These are phyloP conservation scores for Anhinga rufa DNA, from an alignment of 2,113 vertebrate species.

Conservation along the genomic window DNA sequence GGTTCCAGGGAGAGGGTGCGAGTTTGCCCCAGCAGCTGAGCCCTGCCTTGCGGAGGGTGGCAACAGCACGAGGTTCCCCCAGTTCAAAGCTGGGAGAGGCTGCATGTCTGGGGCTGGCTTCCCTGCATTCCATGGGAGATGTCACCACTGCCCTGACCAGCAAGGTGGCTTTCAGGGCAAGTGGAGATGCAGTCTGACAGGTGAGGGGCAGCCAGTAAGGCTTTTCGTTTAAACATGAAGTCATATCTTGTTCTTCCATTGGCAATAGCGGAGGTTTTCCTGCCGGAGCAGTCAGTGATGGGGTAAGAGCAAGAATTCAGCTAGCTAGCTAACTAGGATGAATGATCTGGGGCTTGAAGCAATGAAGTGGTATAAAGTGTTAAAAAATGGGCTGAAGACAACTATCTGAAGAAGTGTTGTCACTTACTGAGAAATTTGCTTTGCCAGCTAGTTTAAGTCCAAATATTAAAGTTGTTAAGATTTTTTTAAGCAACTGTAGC, in stretches of 20 bases:
- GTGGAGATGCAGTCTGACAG: neutral
- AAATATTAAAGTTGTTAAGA: conserved; percentile 34
- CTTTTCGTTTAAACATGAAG: neutral
- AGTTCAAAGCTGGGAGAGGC: neutral
- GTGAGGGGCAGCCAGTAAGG: neutral
- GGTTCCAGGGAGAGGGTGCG: neutral
- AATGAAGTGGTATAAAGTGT: conserved; percentile 16
- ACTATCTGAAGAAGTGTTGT: conserved; percentile 35
- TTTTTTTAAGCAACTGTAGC: neutral
- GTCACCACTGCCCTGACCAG: neutral
- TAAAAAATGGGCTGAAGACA: conserved; percentile 51
- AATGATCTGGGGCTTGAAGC: neutral
- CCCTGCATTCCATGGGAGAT: neutral
- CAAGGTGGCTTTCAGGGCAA: neutral
- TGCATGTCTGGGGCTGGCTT: neutral
- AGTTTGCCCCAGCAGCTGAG: neutral
- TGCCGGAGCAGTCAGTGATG: neutral
- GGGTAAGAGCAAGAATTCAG: neutral
- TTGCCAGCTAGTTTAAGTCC: conserved; percentile 25
- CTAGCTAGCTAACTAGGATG: neutral
- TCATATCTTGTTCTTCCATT: neutral
- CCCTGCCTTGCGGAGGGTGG: neutral
- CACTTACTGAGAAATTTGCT: conserved; percentile 34
- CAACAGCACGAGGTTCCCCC: rapidly evolving
- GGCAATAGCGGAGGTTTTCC: neutral